Conservation (phyloP, 2,888 invertebrate genomes). For the Melieria omissa region DNA sequence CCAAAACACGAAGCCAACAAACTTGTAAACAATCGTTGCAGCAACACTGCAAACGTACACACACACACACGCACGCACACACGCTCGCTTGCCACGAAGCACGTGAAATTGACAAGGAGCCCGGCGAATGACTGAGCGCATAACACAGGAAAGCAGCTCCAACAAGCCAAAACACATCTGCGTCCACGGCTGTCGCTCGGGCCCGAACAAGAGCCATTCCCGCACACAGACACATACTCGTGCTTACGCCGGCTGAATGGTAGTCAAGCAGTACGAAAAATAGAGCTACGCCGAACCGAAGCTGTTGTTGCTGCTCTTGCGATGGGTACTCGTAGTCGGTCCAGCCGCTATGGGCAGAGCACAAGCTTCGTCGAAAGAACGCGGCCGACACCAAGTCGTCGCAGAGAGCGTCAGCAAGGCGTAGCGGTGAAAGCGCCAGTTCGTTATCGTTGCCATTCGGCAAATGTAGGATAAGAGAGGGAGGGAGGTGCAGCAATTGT, state of each 20-base stretch:
- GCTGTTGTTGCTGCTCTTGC: too few relatives aligned
- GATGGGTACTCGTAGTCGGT: not conserved
- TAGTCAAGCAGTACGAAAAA: slow-evolving; percentile 4
- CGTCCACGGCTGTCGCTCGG: not conserved
- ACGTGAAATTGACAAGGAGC: slow-evolving; percentile 40
- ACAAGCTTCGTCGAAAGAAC: not conserved
- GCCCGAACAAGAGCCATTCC: slow-evolving; percentile 14
- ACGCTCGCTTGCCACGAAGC: slow-evolving; percentile 10
- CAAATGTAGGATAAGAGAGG: too few relatives aligned
- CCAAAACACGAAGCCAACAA: too few relatives aligned
- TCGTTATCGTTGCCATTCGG: too few relatives aligned
- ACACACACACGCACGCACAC: not conserved
- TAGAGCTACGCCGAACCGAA: slow-evolving; percentile 21
- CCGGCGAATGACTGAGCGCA: slow-evolving; percentile 39
- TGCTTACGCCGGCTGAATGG: too few relatives aligned
- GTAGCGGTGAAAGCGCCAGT: too few relatives aligned
- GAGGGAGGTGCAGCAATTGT: too few relatives aligned
- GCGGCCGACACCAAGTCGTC: too few relatives aligned
- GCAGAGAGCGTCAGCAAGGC: not conserved
- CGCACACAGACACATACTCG: too few relatives aligned
- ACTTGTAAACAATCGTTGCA: too few relatives aligned
- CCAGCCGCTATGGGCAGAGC: not conserved
- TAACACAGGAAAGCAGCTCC: slow-evolving; percentile 35
- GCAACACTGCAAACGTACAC: not conserved
- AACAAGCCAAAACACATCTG: slow-evolving; percentile 32